Base-by-base conservation (phyloP, 1,140 invertebrate species). In the Teleogryllus occipitalis region DNA sequence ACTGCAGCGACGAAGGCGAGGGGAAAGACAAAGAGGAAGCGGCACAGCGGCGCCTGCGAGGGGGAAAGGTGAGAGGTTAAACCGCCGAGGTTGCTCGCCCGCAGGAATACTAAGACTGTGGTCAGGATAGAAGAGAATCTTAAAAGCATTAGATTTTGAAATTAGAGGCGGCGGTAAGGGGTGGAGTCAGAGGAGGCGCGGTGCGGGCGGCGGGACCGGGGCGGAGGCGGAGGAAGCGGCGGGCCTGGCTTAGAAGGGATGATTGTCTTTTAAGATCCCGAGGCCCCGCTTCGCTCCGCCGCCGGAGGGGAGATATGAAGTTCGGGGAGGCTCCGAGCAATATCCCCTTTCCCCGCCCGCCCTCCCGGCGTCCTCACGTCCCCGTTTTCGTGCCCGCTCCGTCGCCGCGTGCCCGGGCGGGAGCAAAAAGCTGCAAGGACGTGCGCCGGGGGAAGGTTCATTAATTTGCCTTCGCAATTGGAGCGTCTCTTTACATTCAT, bases 111-210 rank as follows among this genome's bases (percentile, higher is more conserved):
- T 65, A 65, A 65, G 10, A 65, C 54, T 65, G 54, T 7, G 54
- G 54, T 65, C 54, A 65, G 54, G 54, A 65, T 65, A 65, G 54
- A 65, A 65, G 54, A 65, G 18, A 14, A 65, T 65, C 54, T 65
- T 65, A 18, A 65, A 65, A 65, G 54, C 54, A 65, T 65, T 65
- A 65, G 54, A 65, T 65, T 65, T 65, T 65, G 54, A 65, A 65
- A 65, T 65, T 65, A 65, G 54, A 65, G 18, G 10, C n/a, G n/a
- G n/a, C n/a, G 49, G 49, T 54, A 54, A n/a, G 27, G 27, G 18
- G 18, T 65, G 54, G 54, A 65, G 18, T 10, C 10, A 65, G 54
- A 65, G 18, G 54, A 7, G 54, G 18, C 10, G 18, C 2, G 54
- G 10, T 3, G 54, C 54, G 54, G 27, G 27, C 27, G 27, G 27